A percentile compares a stretch with the other conserved stretches of the same genome.
Evolutionary conservation across 2,888 invertebrate genomes (phyloP).

Genomic region (Caenorhabditis sulstoni): DNA sequence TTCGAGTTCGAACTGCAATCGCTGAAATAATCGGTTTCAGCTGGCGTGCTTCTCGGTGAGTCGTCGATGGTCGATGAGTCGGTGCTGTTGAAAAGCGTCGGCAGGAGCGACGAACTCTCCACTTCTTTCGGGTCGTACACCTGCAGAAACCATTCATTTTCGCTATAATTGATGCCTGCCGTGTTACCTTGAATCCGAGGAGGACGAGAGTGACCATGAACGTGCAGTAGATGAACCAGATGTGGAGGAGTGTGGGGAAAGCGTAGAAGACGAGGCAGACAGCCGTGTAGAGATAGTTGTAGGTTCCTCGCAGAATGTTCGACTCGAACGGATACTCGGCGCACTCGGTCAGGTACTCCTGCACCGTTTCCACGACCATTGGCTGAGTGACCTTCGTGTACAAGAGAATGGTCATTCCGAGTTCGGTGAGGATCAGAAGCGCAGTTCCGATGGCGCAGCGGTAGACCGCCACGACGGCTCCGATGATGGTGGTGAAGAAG

Average conservation of each 20-base stretch:
- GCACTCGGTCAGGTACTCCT: not conserved
- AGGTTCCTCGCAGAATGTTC: not conserved
- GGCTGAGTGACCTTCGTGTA: not conserved
- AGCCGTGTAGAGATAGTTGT: not conserved
- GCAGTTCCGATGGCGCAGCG: conserved; percentile 5
- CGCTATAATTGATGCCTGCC: not conserved
- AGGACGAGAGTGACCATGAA: conserved; percentile 2
- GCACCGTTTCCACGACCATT: not conserved
- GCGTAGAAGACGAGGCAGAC: not conserved
- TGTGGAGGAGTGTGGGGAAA: not conserved
- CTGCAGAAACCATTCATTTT: not conserved
- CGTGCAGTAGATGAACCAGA: conserved; percentile 16
- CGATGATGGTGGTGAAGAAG: conserved; percentile 6
- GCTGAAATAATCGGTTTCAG: conserved; percentile 19
- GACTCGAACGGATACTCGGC: not conserved
- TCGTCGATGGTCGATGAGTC: conserved; percentile 4
- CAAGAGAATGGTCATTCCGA: not conserved
- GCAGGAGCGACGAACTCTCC: not conserved
- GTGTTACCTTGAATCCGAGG: not conserved
- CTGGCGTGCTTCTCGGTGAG: not conserved
- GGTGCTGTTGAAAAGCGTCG: not conserved
- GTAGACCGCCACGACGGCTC: conserved; percentile 3
- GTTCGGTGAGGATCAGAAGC: not conserved
- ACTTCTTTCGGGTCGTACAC: not conserved
- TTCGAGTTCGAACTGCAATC: not conserved